Evolutionary conservation across 1,140 invertebrate genomes (phyloP).

Genomic region (Pseudoatta argentina): DNA sequence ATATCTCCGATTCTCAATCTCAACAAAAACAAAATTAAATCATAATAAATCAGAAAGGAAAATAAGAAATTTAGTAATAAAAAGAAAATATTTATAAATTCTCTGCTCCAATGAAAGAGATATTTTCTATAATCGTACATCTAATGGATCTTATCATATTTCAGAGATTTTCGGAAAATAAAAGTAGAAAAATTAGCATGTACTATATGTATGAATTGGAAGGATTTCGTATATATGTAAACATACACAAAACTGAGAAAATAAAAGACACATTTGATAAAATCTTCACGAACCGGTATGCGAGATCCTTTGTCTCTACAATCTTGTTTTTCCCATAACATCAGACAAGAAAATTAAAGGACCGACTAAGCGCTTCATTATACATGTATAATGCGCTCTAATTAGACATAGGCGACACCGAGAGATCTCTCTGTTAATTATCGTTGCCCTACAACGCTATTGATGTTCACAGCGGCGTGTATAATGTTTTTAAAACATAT

Average conservation of each 20-base stretch:
- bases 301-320: constrained; percentile 29
- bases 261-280: constrained; percentile 24
- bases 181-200: constrained; percentile 9
- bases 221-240: neutral
- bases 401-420: constrained; percentile 67
- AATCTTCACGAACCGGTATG: constrained; percentile 23
- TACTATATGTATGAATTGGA: neutral
- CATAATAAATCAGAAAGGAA: neutral
- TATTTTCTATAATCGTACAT: neutral
- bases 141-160: neutral
- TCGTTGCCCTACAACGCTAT: constrained; percentile 36
- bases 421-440: constrained; percentile 64
- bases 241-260: constrained; percentile 8
- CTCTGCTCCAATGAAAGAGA: neutral
- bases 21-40: constrained; percentile 4
- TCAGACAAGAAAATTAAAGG: constrained; percentile 28
- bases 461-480: constrained; percentile 44
- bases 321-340: constrained; percentile 1
- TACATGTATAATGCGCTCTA: constrained; percentile 66
- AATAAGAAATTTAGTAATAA: neutral
- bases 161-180: neutral
- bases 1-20: constrained; percentile 5
- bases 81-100: constrained; percentile 4
- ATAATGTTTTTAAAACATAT: constrained; percentile 61
- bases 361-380: constrained; percentile 51